Conservation (phyloP, 2,113 vertebrate species). For the Opisthocomus hoazin region DNA sequence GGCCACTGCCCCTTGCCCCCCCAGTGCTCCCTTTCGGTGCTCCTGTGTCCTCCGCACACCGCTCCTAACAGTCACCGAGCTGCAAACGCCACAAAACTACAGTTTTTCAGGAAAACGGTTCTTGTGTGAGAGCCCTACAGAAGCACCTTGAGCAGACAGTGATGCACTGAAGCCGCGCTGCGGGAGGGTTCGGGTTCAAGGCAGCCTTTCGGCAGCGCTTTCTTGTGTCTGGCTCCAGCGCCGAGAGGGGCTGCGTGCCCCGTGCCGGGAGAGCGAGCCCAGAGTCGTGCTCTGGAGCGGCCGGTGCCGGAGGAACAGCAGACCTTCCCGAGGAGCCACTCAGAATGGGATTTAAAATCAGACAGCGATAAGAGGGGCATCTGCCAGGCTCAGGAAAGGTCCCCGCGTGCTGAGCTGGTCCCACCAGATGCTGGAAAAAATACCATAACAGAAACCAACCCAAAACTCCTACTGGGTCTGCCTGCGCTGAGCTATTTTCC, state of each 20-base stretch:
- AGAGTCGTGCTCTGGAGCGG: neutral
- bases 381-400: neutral
- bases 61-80: neutral
- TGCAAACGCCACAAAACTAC: constrained; percentile 1
- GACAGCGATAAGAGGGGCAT: neutral
- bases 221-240: neutral
- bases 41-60: neutral
- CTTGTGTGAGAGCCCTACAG: neutral
- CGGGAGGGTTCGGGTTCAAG: neutral
- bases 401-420: rapidly evolving
- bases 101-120: neutral
- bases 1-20: neutral
- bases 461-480: neutral
- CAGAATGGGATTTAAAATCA: neutral
- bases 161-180: neutral
- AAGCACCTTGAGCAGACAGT: neutral
- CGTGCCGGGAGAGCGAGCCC: neutral
- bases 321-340: neutral
- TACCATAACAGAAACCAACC: neutral
- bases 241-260: neutral
- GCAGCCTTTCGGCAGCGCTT: rapidly evolving
- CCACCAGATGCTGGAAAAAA: neutral
- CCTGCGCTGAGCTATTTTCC: neutral
- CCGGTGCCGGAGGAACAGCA: neutral
- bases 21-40: rapidly evolving